phyloP scores from a whole-genome alignment of 2,888 invertebrate genomes.

The Chaetogeoica ovagalla region DNA sequence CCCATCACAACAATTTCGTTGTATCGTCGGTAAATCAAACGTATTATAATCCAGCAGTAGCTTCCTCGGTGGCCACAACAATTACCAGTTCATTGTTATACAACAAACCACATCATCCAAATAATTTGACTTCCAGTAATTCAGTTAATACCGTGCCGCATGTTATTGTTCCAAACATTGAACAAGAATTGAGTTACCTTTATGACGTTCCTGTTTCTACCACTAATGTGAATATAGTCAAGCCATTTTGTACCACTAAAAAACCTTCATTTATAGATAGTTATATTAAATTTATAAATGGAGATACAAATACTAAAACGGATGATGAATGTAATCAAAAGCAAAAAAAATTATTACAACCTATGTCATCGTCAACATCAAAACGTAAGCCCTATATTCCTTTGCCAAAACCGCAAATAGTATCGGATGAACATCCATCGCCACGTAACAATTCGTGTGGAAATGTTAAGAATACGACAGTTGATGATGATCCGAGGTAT shows the following conservation, averaged over 20 bases:
- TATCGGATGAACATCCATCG: not conserved
- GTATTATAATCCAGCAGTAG: slow-evolving; percentile 13
- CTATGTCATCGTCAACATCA: not conserved
- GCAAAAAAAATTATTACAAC: not conserved
- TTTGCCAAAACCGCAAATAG: slow-evolving; percentile 13
- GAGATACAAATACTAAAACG: slow-evolving; percentile 60
- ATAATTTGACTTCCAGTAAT: not conserved
- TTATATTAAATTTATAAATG: slow-evolving; percentile 81
- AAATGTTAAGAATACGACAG: slow-evolving; percentile 11
- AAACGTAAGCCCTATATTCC: slow-evolving; percentile 32
- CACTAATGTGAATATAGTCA: slow-evolving; percentile 63
- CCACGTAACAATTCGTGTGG: not conserved
- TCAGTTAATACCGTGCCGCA: slow-evolving; percentile 66
- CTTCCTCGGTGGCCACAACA: slow-evolving; percentile 62
- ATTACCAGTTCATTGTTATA: slow-evolving; percentile 8
- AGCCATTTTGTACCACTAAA: slow-evolving; percentile 60
- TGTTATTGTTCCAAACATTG: slow-evolving; percentile 86
- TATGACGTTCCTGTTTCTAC: slow-evolving; percentile 66
- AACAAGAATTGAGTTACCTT: slow-evolving; percentile 83
- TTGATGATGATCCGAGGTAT: slow-evolving; percentile 71
- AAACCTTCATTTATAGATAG: slow-evolving; percentile 82
- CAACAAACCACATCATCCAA: not conserved
- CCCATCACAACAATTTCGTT: slow-evolving; percentile 35
- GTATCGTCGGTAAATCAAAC: slow-evolving; percentile 13
- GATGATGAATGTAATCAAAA: not conserved